phyloP scores from a whole-genome alignment of 2,113 vertebrate genomes.

The Gasterosteus aculeatus region DNA sequence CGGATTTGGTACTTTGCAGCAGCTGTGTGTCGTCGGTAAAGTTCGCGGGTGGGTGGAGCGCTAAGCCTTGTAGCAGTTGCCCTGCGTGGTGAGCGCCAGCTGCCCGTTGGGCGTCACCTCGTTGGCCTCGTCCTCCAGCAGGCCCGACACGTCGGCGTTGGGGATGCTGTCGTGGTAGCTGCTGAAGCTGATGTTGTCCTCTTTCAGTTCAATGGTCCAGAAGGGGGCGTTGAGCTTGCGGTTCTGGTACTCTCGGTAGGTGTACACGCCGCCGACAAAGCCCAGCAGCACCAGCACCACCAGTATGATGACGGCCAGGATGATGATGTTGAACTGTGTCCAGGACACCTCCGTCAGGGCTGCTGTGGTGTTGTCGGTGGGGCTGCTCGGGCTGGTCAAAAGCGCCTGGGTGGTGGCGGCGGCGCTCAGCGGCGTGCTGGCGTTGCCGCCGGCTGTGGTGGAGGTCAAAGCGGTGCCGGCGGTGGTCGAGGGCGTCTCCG shows the following conservation, averaged over 20 bases:
- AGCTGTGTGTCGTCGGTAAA: constrained; percentile 57
- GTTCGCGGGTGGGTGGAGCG: not conserved
- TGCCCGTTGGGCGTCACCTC: constrained; percentile 94
- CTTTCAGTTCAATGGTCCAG: constrained; percentile 99
- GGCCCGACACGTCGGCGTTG: constrained; percentile 92
- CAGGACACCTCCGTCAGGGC: constrained; percentile 92
- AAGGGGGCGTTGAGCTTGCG: constrained; percentile 98
- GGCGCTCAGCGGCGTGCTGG: constrained; percentile 69
- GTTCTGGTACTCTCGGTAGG: constrained; percentile 96
- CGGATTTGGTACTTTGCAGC: constrained; percentile 74
- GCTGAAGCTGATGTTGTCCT: constrained; percentile 99
- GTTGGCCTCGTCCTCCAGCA: constrained; percentile 92
- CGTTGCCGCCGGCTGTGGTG: constrained; percentile 60
- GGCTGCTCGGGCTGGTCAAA: constrained; percentile 80
- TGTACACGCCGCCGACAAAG: constrained; percentile 96
- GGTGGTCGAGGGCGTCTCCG: constrained; percentile 46
- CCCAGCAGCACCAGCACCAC: constrained; percentile 93
- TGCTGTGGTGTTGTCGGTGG: constrained; percentile 89
- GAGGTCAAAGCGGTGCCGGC: constrained; percentile 69
- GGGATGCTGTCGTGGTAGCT: constrained; percentile 99
- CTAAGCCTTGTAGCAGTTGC: constrained; percentile 89
- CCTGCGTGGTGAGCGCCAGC: constrained; percentile 88
- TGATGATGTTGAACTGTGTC: constrained; percentile 98
- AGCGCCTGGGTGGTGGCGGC: constrained; percentile 78
- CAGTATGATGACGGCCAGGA: constrained; percentile 95